Base-by-base conservation (phyloP, 2,113 vertebrate genomes). In the Hirundichthys speculiger region DNA sequence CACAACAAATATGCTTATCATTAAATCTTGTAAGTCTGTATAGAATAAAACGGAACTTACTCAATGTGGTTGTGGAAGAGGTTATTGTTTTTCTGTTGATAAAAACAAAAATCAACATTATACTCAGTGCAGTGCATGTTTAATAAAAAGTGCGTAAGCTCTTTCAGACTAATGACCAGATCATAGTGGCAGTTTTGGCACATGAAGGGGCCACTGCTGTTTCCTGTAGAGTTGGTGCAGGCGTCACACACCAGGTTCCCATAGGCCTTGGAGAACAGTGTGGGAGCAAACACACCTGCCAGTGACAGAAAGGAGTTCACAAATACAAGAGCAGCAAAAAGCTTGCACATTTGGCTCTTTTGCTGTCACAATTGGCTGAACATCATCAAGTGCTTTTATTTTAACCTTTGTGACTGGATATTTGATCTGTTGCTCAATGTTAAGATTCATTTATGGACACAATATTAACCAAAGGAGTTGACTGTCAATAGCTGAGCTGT, bases 231-330 rank as follows among this genome's bases (percentile, higher is more conserved):
- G 7, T 92, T 94, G 71, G 92, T 93, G 79, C 95, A 97, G 58
- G 91, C 90, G 0, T 93, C 93, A 0, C 96, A 97, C 14, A 96
- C 85, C 81, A 96, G 72, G 81, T 90, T 94, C 41, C 95, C 94
- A 0, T 96, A 97, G 2, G 94, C 94, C 88, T 97, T 97, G 74
- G 95, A 95, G 86, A 97, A 97, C 25, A 97, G 82, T 0, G 95
- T 96, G 0, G 94, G 95, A 8, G 96, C 95, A 61, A 97, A 96
- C 42, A 94, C 94, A 19, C 96, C 96, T 97, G 86, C 0, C 30
- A 27, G 10, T 20, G 54, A 77, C 43, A 62, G 47, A 42, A 13
- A 63, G 15, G 18, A 14, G 19, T 19, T 27, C 9, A 45, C 0
- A 43, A 18, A 51, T 57, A 15, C n/a, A 39, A 10, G 3, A 3